Evolutionary conservation across 1,140 invertebrate genomes (phyloP).

Genomic region (Drosophila bocki): DNA sequence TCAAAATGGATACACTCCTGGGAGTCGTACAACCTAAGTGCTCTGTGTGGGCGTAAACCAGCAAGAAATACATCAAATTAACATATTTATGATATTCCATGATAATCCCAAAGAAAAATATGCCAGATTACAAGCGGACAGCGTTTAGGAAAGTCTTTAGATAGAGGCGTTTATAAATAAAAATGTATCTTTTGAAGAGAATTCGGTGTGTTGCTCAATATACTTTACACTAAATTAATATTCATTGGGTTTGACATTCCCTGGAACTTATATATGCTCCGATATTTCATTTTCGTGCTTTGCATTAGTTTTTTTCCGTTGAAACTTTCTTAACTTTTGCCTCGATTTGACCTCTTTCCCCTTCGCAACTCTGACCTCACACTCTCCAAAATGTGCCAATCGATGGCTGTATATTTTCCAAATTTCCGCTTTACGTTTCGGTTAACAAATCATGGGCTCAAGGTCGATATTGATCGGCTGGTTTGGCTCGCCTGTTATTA

Average conservation of each 20-base stretch:
- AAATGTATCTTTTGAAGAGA: neutral
- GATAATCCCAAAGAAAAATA: neutral
- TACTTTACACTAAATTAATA: constrained; percentile 5
- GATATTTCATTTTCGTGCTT: neutral
- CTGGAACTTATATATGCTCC: neutral
- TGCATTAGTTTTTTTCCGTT: neutral
- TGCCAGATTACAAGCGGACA: neutral
- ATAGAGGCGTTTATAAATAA: constrained; percentile 12
- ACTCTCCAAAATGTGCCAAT: constrained; percentile 21
- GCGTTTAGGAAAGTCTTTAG: constrained; percentile 10
- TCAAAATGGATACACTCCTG: constrained; percentile 20
- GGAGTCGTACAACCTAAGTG: constrained; percentile 7
- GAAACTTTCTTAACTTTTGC: neutral
- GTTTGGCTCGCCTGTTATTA: constrained; percentile 40
- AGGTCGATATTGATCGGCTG: constrained; percentile 52
- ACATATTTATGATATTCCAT: constrained; percentile 31
- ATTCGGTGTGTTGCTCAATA: constrained; percentile 2
- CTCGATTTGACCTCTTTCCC: constrained; percentile 21
- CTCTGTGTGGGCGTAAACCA: constrained; percentile 23
- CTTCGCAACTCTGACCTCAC: constrained; percentile 33
- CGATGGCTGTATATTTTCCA: constrained; percentile 37
- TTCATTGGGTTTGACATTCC: neutral
- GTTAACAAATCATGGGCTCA: constrained; percentile 40
- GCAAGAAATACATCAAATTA: constrained; percentile 31
- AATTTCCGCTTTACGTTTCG: constrained; percentile 42